Conservation (phyloP, 2,113 vertebrate genomes). For the Mormyrus lacerda region DNA sequence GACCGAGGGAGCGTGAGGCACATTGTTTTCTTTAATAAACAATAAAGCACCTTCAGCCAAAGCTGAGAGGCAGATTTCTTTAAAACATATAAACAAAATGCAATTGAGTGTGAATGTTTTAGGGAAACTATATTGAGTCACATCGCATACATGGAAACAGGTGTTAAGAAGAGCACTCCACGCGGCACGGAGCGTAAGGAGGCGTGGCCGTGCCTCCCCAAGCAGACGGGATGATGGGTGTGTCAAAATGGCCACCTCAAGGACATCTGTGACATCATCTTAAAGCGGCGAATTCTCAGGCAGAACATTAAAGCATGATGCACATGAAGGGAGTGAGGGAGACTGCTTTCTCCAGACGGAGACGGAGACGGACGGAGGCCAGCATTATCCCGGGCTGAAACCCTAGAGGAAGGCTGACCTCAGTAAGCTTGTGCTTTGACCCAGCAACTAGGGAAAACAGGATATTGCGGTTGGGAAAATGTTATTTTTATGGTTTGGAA, state of each 20-base stretch:
- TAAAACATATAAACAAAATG: neutral
- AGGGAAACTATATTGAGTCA: neutral
- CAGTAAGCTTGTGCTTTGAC: constrained; percentile 61
- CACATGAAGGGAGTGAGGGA: constrained; percentile 62
- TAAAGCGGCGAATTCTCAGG: constrained; percentile 54
- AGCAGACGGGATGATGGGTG: neutral
- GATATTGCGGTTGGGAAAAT: constrained; percentile 66
- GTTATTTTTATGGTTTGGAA: constrained; percentile 51
- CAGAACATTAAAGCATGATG: constrained; percentile 74
- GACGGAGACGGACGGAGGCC: constrained; percentile 58
- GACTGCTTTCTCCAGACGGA: constrained; percentile 67
- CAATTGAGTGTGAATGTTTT: neutral
- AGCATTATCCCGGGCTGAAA: constrained; percentile 59
- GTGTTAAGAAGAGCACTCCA: neutral
- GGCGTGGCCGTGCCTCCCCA: neutral
- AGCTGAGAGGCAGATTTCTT: neutral
- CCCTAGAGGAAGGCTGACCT: constrained; percentile 80
- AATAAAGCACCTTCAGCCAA: neutral
- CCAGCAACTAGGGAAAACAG: constrained; percentile 75
- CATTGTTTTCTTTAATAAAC: neutral
- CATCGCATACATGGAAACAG: neutral
- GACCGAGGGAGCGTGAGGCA: neutral
- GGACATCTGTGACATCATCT: constrained; percentile 45
- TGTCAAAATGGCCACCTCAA: neutral
- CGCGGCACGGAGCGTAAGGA: neutral